phyloP scores from a whole-genome alignment of 1,140 invertebrate species.

The Pantala flavescens region DNA sequence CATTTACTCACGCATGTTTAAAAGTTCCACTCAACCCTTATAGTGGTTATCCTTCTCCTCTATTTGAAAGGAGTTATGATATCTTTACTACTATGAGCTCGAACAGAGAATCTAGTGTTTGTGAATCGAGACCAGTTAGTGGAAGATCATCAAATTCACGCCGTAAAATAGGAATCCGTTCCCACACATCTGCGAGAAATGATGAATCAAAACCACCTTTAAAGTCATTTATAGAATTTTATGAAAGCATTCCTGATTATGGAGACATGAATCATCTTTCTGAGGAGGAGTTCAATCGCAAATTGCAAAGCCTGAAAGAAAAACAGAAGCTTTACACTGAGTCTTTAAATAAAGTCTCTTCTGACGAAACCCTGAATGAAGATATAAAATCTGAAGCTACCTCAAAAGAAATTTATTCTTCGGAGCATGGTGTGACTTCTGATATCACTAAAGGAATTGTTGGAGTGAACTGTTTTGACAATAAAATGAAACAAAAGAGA shows the following conservation, averaged over 20 bases:
- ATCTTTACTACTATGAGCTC: slow-evolving; percentile 24
- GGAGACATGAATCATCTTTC: slow-evolving; percentile 54
- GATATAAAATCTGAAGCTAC: neutral
- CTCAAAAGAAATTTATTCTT: slow-evolving; percentile 14
- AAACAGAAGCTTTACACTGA: slow-evolving; percentile 47
- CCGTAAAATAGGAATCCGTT: slow-evolving; percentile 8
- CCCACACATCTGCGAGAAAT: slow-evolving; percentile 16
- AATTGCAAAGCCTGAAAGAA: slow-evolving; percentile 49
- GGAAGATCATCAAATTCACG: neutral
- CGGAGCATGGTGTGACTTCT: slow-evolving; percentile 20
- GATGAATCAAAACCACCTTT: slow-evolving; percentile 30
- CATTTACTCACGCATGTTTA: slow-evolving; percentile 45
- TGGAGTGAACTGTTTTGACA: slow-evolving; percentile 17
- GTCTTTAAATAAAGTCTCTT: slow-evolving; percentile 37
- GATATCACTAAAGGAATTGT: slow-evolving; percentile 30
- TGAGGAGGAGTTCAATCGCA: slow-evolving; percentile 53
- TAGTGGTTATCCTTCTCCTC: slow-evolving; percentile 49
- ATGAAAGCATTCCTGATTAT: slow-evolving; percentile 57
- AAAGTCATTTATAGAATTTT: slow-evolving; percentile 50
- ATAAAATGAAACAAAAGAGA: neutral
- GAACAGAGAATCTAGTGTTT: slow-evolving; percentile 19
- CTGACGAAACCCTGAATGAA: slow-evolving; percentile 28
- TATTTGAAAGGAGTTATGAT: slow-evolving; percentile 44
- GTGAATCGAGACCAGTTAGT: slow-evolving; percentile 20
- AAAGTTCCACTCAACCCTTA: slow-evolving; percentile 51